These are phyloP conservation scores for Mirounga angustirostris DNA, from an alignment of 2,113 vertebrate genomes.

Conservation along the genomic window DNA sequence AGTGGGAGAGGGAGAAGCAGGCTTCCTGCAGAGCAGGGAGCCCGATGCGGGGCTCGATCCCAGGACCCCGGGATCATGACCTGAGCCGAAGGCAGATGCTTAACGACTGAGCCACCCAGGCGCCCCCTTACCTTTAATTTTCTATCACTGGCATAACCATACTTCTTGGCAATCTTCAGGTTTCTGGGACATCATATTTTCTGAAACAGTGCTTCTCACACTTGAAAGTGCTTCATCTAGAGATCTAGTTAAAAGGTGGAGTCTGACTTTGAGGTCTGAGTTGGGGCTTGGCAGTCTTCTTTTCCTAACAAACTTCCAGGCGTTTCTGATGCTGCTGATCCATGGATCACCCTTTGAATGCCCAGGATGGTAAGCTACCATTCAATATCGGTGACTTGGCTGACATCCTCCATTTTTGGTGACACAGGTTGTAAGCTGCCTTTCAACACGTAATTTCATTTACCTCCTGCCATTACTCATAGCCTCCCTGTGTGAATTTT, in stretches of 20 bases:
- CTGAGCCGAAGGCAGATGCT: no score
- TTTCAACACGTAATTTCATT: conserved; percentile 50
- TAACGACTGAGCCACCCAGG: no score
- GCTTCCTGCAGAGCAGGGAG: no score
- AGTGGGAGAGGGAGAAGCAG: no score
- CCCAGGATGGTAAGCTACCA: not conserved
- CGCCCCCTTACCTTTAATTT: not conserved
- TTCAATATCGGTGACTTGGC: not conserved
- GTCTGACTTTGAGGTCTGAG: not conserved
- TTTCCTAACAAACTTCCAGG: conserved; percentile 17
- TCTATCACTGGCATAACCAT: not conserved
- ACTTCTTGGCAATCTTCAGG: not conserved
- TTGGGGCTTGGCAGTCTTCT: not conserved
- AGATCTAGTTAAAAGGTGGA: not conserved
- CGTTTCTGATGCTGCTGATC: not conserved
- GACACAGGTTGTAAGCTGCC: not conserved
- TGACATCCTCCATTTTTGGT: not conserved
- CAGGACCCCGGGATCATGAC: no score
- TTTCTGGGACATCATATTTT: not conserved
- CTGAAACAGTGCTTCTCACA: not conserved
- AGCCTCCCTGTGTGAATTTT: not conserved
- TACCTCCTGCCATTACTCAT: conserved; percentile 38
- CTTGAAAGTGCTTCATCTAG: not conserved
- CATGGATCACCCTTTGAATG: not conserved
- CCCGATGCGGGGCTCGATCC: no score